Evolutionary conservation across 2,888 invertebrate genomes (phyloP).

Genomic region (Coecobrya sp.): DNA sequence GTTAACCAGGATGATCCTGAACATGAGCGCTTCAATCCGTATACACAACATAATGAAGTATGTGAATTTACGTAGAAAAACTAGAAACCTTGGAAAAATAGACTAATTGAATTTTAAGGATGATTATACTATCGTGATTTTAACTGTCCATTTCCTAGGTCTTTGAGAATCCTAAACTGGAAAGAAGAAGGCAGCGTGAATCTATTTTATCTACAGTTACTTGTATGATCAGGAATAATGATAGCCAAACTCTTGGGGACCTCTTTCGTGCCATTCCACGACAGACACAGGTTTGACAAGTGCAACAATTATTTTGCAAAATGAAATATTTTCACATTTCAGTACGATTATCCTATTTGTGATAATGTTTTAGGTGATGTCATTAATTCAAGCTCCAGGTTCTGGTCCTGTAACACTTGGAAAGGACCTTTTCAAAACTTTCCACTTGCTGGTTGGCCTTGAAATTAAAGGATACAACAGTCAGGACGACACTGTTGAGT

Average conservation of each 20-base stretch:
- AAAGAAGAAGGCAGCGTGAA: conserved; percentile 60
- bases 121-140: too few relatives aligned
- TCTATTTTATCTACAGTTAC: conserved; percentile 82
- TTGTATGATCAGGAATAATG: conserved; percentile 83
- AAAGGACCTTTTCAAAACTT: conserved; percentile 88
- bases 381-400: conserved; percentile 90
- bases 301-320: background rate
- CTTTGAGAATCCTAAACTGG: conserved; percentile 79
- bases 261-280: conserved; percentile 64
- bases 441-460: conserved; percentile 89
- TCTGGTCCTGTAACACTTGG: conserved; percentile 88
- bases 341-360: background rate
- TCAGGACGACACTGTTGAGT: conserved; percentile 80
- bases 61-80: background rate
- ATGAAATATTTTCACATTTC: background rate
- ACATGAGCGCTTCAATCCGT: conserved; percentile 84
- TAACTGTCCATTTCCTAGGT: conserved; percentile 75
- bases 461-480: conserved; percentile 90
- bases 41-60: conserved; percentile 85
- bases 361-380: conserved; percentile 87
- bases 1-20: conserved; percentile 74
- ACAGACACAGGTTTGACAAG: conserved; percentile 80
- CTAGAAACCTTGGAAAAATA: too few relatives aligned
- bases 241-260: conserved; percentile 38
- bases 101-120: too few relatives aligned